phyloP scores from a whole-genome alignment of 2,797 vertebrate genomes.

The Leuciscus waleckii region DNA sequence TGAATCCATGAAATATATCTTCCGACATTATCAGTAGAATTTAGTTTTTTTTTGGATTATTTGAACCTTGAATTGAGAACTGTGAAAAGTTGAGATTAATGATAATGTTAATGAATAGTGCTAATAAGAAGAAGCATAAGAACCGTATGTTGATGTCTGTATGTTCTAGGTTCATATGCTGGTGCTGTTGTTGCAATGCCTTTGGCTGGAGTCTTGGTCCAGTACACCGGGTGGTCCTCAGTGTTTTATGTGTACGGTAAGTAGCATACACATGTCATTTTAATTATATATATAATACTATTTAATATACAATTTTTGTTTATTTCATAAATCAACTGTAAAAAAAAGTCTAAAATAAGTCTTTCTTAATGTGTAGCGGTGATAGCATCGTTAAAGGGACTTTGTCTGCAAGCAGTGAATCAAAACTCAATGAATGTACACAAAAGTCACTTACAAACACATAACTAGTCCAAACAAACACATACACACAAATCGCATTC shows the following conservation, averaged over 20 bases:
- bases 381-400: too few relatives aligned
- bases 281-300: neutral
- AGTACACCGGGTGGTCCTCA: slow-evolving; percentile 85
- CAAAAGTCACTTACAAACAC: too few relatives aligned
- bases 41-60: neutral
- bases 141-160: slow-evolving; percentile 7
- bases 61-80: neutral
- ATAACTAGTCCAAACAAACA: too few relatives aligned
- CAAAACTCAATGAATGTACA: too few relatives aligned
- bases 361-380: too few relatives aligned
- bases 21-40: neutral
- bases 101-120: neutral
- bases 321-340: neutral
- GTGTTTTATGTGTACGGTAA: slow-evolving; percentile 88
- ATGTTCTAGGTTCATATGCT: slow-evolving; percentile 80
- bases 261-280: slow-evolving; percentile 33
- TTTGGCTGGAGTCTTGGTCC: slow-evolving; percentile 84
- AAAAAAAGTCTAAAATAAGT: too few relatives aligned
- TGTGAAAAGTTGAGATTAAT: neutral
- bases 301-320: neutral
- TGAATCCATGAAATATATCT: neutral
- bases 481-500: too few relatives aligned
- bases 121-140: neutral
- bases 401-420: too few relatives aligned
- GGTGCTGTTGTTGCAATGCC: slow-evolving; percentile 88